Evolutionary conservation across 23 tunicate species (phyloP).

Genomic region (Trididemnum clinides): DNA sequence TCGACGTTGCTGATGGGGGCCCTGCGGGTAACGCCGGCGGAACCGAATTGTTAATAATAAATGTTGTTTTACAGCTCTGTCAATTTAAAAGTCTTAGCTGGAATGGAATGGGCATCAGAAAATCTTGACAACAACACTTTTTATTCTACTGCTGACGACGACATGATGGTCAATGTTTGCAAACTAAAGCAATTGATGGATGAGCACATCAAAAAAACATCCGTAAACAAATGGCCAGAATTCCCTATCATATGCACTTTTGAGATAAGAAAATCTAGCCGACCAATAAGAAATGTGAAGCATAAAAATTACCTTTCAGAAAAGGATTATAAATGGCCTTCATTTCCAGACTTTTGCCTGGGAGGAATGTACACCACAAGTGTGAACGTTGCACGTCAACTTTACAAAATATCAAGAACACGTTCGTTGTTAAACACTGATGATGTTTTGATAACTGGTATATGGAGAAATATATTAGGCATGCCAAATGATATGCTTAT

Average conservation of each 20-base stretch:
- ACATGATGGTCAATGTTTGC: slow-evolving; percentile 9
- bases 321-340: background rate
- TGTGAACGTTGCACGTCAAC: background rate
- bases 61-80: background rate
- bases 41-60: too few relatives aligned
- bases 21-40: too few relatives aligned
- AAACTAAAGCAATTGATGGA: background rate
- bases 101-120: slow-evolving; percentile 39
- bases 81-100: background rate
- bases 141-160: slow-evolving; percentile 19
- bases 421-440: slow-evolving; percentile 19
- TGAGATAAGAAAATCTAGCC: background rate
- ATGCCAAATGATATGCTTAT: slow-evolving; percentile 22
- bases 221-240: slow-evolving; percentile 12
- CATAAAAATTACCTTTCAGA: slow-evolving; percentile 23
- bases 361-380: slow-evolving; percentile 67
- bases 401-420: slow-evolving; percentile 7
- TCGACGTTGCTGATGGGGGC: too few relatives aligned
- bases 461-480: slow-evolving; percentile 5
- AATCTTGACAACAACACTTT: background rate
- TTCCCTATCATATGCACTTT: slow-evolving; percentile 22
- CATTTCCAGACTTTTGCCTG: slow-evolving; percentile 54
- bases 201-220: background rate
- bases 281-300: background rate
- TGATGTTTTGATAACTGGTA: slow-evolving; percentile 62